Conservation (phyloP, 2,888 invertebrate species). For the Hermaeophaga mercurialis region DNA sequence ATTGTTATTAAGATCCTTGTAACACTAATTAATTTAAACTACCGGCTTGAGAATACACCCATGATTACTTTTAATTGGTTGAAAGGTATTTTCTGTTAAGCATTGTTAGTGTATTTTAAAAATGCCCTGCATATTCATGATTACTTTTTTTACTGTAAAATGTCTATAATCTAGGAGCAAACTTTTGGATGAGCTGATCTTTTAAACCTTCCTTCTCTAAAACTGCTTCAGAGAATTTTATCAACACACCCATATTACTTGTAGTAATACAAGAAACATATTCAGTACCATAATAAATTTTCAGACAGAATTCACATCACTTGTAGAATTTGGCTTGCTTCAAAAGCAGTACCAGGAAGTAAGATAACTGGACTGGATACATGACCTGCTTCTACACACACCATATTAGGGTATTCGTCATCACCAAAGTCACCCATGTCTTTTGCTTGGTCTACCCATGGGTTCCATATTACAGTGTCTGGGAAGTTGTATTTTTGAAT, state of each 20-base stretch:
- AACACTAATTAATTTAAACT: too few relatives aligned
- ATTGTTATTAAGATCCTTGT: too few relatives aligned
- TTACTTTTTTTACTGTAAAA: too few relatives aligned
- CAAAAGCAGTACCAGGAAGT: conserved; percentile 88
- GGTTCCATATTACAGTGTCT: conserved; percentile 97
- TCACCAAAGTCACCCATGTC: conserved; percentile 95
- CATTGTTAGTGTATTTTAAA: too few relatives aligned
- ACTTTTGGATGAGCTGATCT: too few relatives aligned
- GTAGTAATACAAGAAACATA: conserved; percentile 29
- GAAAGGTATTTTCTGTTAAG: too few relatives aligned
- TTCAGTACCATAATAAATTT: conserved; percentile 24
- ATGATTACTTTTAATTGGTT: too few relatives aligned
- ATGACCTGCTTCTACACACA: conserved; percentile 93
- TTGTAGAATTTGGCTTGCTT: conserved; percentile 89
- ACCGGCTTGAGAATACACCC: too few relatives aligned
- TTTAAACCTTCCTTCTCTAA: too few relatives aligned
- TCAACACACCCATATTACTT: conserved; percentile 31
- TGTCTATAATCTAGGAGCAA: too few relatives aligned
- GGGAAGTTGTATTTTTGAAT: conserved; percentile 94
- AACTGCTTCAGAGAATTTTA: conserved; percentile 24
- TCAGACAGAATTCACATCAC: conserved; percentile 59
- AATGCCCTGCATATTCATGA: too few relatives aligned
- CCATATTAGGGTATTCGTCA: conserved; percentile 95
- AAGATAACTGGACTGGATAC: conserved; percentile 87
- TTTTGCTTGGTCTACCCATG: conserved; percentile 91